These are phyloP conservation scores for Andrena trimmerana DNA, from an alignment of 2,888 invertebrate genomes.

Conservation along the genomic window DNA sequence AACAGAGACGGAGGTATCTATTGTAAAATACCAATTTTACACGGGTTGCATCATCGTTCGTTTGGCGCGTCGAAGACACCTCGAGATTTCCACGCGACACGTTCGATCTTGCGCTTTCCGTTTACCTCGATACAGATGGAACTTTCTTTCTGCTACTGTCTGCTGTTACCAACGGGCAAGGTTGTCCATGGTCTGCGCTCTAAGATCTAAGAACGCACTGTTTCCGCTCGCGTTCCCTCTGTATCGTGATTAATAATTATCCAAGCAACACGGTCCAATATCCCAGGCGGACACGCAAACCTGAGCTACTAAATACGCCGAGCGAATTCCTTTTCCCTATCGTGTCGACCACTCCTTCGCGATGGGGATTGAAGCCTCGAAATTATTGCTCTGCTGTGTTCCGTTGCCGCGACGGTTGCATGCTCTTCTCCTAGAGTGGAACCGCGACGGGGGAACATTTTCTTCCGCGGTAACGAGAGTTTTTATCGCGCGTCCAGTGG, in stretches of 20 bases:
- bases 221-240: not conserved
- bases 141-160: constrained; percentile 8
- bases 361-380: not conserved
- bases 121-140: not conserved
- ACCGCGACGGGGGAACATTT: not conserved
- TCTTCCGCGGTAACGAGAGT: not conserved
- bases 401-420: not conserved
- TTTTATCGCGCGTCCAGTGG: not conserved
- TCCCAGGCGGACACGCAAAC: not conserved
- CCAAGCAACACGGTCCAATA: not conserved
- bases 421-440: too few relatives aligned
- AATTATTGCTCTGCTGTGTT: not conserved
- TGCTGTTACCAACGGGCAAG: not conserved
- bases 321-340: not conserved
- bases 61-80: constrained; percentile 28
- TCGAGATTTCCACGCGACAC: not conserved
- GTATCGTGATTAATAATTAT: not conserved
- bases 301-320: not conserved
- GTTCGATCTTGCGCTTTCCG: not conserved
- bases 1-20: constrained; percentile 30
- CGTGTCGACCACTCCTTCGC: not conserved
- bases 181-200: not conserved
- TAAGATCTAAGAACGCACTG: not conserved
- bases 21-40: constrained; percentile 57
- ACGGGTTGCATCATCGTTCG: constrained; percentile 51